Conservation (phyloP, 2,888 invertebrate species). For the Lissonota sp. region DNA sequence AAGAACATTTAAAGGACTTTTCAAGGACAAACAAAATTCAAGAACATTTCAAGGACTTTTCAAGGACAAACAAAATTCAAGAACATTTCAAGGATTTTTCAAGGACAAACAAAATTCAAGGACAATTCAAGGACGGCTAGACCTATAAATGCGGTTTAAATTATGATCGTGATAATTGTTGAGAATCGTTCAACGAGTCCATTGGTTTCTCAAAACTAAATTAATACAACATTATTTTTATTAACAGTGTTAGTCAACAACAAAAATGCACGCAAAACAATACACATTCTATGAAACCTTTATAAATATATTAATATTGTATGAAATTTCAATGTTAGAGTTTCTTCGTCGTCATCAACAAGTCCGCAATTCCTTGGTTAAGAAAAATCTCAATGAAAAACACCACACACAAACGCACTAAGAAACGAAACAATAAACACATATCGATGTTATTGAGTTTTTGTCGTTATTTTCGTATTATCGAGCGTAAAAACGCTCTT, state of each 20-base stretch:
- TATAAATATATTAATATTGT: constrained; percentile 48
- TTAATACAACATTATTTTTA: too few species aligned
- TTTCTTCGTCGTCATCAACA: constrained; percentile 39
- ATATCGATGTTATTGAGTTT: constrained; percentile 36
- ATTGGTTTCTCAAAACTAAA: too few species aligned
- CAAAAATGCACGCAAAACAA: constrained; percentile 38
- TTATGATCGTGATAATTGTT: constrained; percentile 23
- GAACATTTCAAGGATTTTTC: too few species aligned
- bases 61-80: too few species aligned
- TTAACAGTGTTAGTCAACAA: neutral
- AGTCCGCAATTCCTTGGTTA: constrained; percentile 30
- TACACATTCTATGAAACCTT: constrained; percentile 32
- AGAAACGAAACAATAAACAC: constrained; percentile 49
- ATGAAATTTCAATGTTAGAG: constrained; percentile 43
- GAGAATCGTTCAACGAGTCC: too few species aligned
- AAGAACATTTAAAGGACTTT: too few species aligned
- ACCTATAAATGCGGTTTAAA: too few species aligned
- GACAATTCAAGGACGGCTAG: too few species aligned
- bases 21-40: too few species aligned
- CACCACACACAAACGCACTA: constrained; percentile 40
- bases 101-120: too few species aligned
- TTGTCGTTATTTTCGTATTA: constrained; percentile 9
- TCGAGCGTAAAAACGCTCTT: neutral
- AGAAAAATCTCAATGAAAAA: constrained; percentile 1
- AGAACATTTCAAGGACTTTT: too few species aligned